Evolutionary conservation across 2,888 invertebrate species (phyloP), one percentile per base, ranked within the genome.

Genomic region (Parnassius orleans): DNA sequence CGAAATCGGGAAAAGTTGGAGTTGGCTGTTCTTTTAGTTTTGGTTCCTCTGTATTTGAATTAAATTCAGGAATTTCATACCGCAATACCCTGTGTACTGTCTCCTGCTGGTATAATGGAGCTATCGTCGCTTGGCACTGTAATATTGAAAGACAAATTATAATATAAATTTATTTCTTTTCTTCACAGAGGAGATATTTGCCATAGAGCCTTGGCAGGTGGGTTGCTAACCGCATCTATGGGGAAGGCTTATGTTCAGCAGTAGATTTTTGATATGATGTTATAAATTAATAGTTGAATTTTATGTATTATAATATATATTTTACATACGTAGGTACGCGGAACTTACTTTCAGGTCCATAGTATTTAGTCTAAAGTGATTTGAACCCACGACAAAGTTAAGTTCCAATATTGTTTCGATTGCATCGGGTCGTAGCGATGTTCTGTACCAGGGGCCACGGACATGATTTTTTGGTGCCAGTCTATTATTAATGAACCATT

Each of bases 401-500:
- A 97, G 88, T 65, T 95, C 95, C 55, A 96, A 84, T 53, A 94
- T 94, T 5, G 96, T 94, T 68, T 95, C 95, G 76, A 95, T 94
- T 66, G 96, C 93, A 51, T 90, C 92, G 1, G 76, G 85, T 12
- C 94, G 89, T 46, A 88, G 84, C 7, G 90, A 83, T 56, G 88
- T 82, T 61, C 86, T 84, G 64, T 87, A 78, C 86, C 92, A 92
- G 0, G 93, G 93, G 1, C 93, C 92, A 5, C 79, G 77, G 51
- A 94, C 69, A 68, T 92, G 85, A 10, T 85, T 81, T 52, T 83
- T 80, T 48, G 93, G 90, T 7, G 93, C 94, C 70, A 94, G 94
- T 74, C 94, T 93, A 52, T 95, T 95, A 83, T 97, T 97, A 80
- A 97, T 94, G 86, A 95, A 94, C 97, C 97, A 97, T 74, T 94